phyloP scores from a whole-genome alignment of 2,888 invertebrate species.

The Nemoura dubitans region DNA sequence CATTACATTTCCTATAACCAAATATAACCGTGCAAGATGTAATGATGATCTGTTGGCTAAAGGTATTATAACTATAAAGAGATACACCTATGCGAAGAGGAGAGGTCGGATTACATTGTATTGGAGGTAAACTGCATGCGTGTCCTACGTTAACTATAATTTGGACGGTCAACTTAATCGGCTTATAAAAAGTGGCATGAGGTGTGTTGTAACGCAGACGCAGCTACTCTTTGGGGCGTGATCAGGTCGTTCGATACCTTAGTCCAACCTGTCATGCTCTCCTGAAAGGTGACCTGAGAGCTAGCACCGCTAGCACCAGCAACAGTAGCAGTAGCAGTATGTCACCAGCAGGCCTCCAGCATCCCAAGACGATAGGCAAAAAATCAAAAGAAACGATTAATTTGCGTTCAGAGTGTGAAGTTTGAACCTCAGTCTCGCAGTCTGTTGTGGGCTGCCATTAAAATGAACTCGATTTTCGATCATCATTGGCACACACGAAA shows the following conservation, averaged over 20 bases:
- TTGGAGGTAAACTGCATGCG: neutral
- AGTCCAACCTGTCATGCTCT: neutral
- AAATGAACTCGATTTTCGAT: neutral
- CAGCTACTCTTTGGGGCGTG: neutral
- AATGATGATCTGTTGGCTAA: neutral
- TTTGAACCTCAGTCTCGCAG: too few species aligned
- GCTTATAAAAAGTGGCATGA: constrained; percentile 33
- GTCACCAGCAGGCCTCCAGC: neutral
- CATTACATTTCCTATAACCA: neutral
- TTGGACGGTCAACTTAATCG: constrained; percentile 42
- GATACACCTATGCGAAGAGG: neutral
- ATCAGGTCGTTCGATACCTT: neutral
- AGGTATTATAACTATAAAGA: neutral
- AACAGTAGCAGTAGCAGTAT: neutral
- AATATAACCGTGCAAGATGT: neutral
- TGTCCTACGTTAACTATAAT: constrained; percentile 35
- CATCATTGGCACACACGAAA: neutral
- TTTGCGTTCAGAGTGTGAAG: too few species aligned
- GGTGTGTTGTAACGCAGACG: constrained; percentile 8
- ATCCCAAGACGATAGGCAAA: too few species aligned
- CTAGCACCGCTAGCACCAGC: too few species aligned
- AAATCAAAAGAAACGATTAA: too few species aligned
- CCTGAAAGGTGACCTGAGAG: too few species aligned
- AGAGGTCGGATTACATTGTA: constrained; percentile 14
- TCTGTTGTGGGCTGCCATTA: neutral